These are phyloP conservation scores for Diarsia brunnea DNA, from an alignment of 2,888 invertebrate species.

Conservation along the genomic window DNA sequence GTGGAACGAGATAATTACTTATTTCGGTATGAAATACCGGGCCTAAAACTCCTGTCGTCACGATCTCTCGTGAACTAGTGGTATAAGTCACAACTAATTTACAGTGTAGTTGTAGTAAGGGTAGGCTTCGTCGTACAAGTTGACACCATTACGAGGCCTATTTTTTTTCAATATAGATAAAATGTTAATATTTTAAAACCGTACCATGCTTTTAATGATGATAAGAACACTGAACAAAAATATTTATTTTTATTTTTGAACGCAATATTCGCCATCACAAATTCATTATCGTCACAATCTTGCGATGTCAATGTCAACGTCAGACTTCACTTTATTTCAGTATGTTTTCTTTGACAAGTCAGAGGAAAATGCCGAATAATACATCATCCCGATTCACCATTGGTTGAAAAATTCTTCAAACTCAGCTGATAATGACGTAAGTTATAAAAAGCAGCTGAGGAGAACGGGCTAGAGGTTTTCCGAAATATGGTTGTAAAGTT, in stretches of 20 bases:
- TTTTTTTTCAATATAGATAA: too few relatives aligned
- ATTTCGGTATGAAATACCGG: too few relatives aligned
- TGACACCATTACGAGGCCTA: too few relatives aligned
- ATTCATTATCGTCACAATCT: background rate
- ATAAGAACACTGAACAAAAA: background rate
- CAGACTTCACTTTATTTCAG: background rate
- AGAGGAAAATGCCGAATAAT: rapidly evolving
- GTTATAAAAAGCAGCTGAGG: background rate
- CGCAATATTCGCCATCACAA: conserved; percentile 22
- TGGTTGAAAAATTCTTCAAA: rapidly evolving
- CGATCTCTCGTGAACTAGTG: too few relatives aligned
- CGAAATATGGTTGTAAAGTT: conserved; percentile 50
- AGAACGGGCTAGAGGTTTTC: conserved; percentile 28
- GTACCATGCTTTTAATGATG: background rate
- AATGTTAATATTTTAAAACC: too few relatives aligned
- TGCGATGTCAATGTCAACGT: conserved; percentile 32
- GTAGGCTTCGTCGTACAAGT: too few relatives aligned
- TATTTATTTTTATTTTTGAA: conserved; percentile 38
- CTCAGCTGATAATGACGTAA: conserved; percentile 44
- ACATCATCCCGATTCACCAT: background rate
- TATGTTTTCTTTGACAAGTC: conserved; percentile 33
- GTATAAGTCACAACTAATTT: too few relatives aligned
- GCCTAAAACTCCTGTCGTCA: too few relatives aligned
- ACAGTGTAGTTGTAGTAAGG: too few relatives aligned
- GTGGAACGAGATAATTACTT: too few relatives aligned